Evolutionary conservation across 2,113 vertebrate genomes (phyloP), one percentile per base, ranked within the genome.

Genomic region (Uria aalge): DNA sequence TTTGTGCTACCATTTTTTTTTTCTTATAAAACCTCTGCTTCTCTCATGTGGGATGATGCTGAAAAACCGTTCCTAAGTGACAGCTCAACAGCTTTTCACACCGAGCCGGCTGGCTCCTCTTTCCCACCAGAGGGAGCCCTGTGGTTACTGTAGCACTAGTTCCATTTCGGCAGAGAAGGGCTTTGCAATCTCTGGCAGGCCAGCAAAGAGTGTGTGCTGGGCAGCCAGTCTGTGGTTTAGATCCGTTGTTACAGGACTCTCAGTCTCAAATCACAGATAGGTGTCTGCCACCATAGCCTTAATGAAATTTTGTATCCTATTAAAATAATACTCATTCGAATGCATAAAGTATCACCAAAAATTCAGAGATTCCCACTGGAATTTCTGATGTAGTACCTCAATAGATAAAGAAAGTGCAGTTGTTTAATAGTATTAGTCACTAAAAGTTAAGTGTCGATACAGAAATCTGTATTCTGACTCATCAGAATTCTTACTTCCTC

Each of bases 91-190:
- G 27, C 9, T 43, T 41, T 40, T 12, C 12, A 13, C 29, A 5
- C 29, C 3, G 5, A 38, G 12, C n/a, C 36, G 5, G 3, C 41
- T 22, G n/a, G 27, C 36, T 74, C 5, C 29, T 81, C 24, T 53
- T 40, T 11, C 67, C 96, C 97, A 74, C 76, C 11, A 75, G 97
- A 93, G 95, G 96, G 96, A 79, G 96, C 90, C 36, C 79, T 32
- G 7, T 15, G 77, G 92, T 16, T 85, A 4, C 75, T 0, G 62
- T 40, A 69, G 50, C 7, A 8, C 23, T 10, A 1, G 55, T 2
- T 32, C 16, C 12, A 11, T 1, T 12, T 36, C 11, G 8, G 4
- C 52, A 34, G 55, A 10, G 26, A 2, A 36, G 55, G 23, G 34
- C 38, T 50, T 8, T 22, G 85, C 64, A 6, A 1, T 18, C 38